These are phyloP conservation scores for Empidonax traillii DNA, from an alignment of 2,113 vertebrate genomes.

Conservation along the genomic window DNA sequence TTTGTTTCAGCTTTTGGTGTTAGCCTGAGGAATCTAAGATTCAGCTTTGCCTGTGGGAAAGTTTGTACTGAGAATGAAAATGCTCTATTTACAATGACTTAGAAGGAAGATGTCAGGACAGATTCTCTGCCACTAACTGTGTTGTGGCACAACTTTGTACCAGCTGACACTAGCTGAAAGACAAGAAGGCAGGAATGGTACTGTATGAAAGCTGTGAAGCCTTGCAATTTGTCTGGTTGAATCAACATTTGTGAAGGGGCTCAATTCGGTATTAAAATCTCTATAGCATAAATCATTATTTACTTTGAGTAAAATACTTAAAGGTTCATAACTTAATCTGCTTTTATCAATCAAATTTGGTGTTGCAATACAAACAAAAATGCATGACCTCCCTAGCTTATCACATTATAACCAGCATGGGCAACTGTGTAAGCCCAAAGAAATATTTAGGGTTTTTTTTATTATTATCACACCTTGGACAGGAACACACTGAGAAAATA, in stretches of 20 bases:
- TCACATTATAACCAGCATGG: background rate
- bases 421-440: background rate
- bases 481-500: background rate
- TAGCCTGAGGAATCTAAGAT: background rate
- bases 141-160: background rate
- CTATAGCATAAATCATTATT: background rate
- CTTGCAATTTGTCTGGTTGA: background rate
- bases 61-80: background rate
- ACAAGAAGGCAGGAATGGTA: background rate
- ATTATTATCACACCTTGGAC: background rate
- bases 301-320: background rate
- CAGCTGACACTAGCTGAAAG: background rate
- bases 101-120: background rate
- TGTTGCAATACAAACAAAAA: background rate
- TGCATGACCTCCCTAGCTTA: rapidly evolving
- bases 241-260: background rate
- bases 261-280: background rate
- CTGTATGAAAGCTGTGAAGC: background rate
- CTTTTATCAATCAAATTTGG: background rate
- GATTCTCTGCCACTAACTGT: background rate
- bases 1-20: background rate
- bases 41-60: background rate
- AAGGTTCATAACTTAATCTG: background rate
- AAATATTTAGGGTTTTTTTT: background rate
- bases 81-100: background rate